phyloP scores from a whole-genome alignment of 2,888 invertebrate species.

The Salticus scenicus region DNA sequence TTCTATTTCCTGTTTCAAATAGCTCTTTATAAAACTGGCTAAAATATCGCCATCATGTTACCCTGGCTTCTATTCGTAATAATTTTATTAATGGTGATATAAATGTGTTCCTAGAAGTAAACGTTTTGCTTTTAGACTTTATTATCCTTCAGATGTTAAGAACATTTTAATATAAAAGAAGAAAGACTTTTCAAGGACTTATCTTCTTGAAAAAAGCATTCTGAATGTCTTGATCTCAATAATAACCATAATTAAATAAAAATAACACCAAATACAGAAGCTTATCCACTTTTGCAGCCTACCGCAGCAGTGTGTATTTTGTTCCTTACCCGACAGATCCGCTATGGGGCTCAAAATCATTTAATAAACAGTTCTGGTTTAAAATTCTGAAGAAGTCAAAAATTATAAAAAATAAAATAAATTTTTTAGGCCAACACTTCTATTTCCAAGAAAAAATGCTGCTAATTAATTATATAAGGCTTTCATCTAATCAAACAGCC shows the following conservation, averaged over 20 bases:
- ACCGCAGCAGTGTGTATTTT: conserved; percentile 31
- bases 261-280: conserved; percentile 43
- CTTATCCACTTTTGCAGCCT: conserved; percentile 56
- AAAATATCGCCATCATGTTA: conserved; percentile 8
- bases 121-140: conserved; percentile 2
- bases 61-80: conserved; percentile 36
- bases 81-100: conserved; percentile 42
- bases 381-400: too few species aligned
- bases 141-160: neutral
- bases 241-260: conserved; percentile 34
- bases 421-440: neutral
- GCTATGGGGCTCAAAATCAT: conserved; percentile 34
- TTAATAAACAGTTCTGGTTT: neutral
- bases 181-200: conserved; percentile 28
- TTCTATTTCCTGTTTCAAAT: neutral
- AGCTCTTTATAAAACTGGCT: neutral
- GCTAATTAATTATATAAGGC: neutral
- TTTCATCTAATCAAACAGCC: neutral
- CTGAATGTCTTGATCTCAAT: conserved; percentile 12
- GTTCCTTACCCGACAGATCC: conserved; percentile 64
- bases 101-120: conserved; percentile 21
- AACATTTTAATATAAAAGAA: conserved; percentile 1
- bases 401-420: too few species aligned
- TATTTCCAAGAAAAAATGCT: neutral
- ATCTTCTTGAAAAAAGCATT: neutral